Percentiles rank a stretch among this genome's conserved stretches.
Conservation (phyloP, 2,888 invertebrate genomes). For the Tinea semifulvella region DNA sequence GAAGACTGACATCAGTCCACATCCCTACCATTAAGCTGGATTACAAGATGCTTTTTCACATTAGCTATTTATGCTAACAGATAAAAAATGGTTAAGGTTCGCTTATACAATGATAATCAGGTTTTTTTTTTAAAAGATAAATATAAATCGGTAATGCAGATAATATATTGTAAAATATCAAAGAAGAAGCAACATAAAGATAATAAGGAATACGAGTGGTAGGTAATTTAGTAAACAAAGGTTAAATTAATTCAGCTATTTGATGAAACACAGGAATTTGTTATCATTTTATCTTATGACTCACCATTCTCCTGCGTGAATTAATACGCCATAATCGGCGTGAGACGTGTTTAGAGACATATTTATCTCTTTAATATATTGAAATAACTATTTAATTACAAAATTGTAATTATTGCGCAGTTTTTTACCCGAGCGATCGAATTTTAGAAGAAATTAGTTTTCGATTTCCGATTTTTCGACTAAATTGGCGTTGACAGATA, state of each 20-base stretch:
- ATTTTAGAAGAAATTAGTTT: background rate
- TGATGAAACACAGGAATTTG: background rate
- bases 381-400: background rate
- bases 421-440: background rate
- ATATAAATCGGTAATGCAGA: too few relatives aligned
- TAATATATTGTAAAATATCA: too few relatives aligned
- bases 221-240: too few relatives aligned
- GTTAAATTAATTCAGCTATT: slow-evolving; percentile 13
- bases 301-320: slow-evolving; percentile 96
- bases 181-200: too few relatives aligned
- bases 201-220: too few relatives aligned
- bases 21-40: too few relatives aligned
- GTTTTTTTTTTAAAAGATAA: too few relatives aligned
- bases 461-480: background rate
- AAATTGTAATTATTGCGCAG: background rate
- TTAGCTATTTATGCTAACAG: too few relatives aligned
- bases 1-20: too few relatives aligned
- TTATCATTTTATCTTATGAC: slow-evolving; percentile 35
- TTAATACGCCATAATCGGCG: slow-evolving; percentile 92
- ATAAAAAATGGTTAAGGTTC: too few relatives aligned
- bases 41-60: too few relatives aligned
- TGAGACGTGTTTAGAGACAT: slow-evolving; percentile 98
- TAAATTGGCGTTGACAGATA: background rate
- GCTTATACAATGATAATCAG: too few relatives aligned
- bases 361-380: slow-evolving; percentile 15